Evolutionary conservation across 2,888 invertebrate species (phyloP).

Genomic region (Zaprionus bogoriensis): DNA sequence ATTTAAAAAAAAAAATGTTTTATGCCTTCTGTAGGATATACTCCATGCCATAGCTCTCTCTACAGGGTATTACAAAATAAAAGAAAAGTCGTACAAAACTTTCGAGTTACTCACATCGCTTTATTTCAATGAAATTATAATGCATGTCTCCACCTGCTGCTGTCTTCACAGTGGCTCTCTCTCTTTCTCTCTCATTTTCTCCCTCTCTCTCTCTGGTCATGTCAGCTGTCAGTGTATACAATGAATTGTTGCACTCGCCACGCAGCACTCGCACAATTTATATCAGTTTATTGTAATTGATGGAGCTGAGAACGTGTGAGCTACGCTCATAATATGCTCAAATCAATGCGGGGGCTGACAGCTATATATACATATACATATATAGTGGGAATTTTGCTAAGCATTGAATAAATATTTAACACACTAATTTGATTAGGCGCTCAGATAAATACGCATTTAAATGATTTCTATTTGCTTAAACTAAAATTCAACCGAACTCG

Average conservation of each 20-base stretch:
- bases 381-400: slow-evolving; percentile 6
- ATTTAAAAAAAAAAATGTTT: too few species aligned
- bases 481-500: slow-evolving; percentile 19
- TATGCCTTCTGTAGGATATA: too few species aligned
- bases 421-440: slow-evolving; percentile 29
- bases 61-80: slow-evolving; percentile 11
- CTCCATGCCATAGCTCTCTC: not conserved
- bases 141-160: slow-evolving; percentile 7
- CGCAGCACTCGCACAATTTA: not conserved
- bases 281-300: slow-evolving; percentile 4
- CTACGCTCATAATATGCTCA: not conserved
- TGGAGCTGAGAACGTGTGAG: not conserved
- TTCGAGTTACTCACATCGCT: slow-evolving; percentile 26
- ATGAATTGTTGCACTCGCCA: not conserved
- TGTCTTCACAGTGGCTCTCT: not conserved
- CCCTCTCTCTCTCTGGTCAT: not conserved
- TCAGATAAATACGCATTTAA: slow-evolving; percentile 12
- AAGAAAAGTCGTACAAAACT: slow-evolving; percentile 28
- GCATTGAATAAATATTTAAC: slow-evolving; percentile 27
- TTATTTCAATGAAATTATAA: slow-evolving; percentile 50
- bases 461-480: slow-evolving; percentile 41
- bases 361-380: too few species aligned
- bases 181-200: too few species aligned
- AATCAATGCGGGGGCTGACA: slow-evolving; percentile 1
- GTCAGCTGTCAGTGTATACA: not conserved